These are phyloP conservation scores for Catostomus latipinnis DNA, from an alignment of 2,797 vertebrate species.

Conservation along the genomic window DNA sequence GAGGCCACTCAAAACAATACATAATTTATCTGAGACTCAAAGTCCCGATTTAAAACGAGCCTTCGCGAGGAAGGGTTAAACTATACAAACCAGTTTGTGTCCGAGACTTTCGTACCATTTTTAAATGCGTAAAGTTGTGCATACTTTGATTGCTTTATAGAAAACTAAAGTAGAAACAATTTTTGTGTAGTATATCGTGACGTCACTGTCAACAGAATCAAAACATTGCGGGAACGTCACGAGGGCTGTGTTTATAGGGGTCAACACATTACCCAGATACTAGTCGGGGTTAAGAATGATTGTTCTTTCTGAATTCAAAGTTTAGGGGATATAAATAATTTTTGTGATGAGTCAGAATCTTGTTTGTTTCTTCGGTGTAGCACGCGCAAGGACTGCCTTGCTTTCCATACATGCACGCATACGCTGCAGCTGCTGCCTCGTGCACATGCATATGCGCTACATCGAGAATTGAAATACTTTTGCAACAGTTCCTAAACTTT, in stretches of 20 bases:
- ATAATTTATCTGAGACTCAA: conserved; percentile 45
- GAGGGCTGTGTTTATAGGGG: conserved; percentile 53
- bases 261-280: conserved; percentile 42
- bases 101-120: conserved; percentile 82
- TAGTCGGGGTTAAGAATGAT: neutral
- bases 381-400: conserved; percentile 64
- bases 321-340: neutral
- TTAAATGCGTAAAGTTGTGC: conserved; percentile 67
- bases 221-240: conserved; percentile 88
- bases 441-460: conserved; percentile 58
- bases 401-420: conserved; percentile 56
- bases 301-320: no score
- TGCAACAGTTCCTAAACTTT: neutral
- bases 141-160: conserved; percentile 82
- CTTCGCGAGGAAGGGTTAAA: conserved; percentile 74
- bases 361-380: conserved; percentile 68
- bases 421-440: conserved; percentile 55
- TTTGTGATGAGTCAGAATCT: conserved; percentile 14
- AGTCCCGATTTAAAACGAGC: conserved; percentile 58
- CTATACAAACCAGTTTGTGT: conserved; percentile 94
- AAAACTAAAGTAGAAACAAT: conserved; percentile 91
- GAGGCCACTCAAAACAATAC: conserved; percentile 53
- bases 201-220: conserved; percentile 89
- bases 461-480: neutral
- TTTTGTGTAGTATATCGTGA: conserved; percentile 83